Conservation (phyloP, 2,797 vertebrate genomes). For the Streptopelia turtur region DNA sequence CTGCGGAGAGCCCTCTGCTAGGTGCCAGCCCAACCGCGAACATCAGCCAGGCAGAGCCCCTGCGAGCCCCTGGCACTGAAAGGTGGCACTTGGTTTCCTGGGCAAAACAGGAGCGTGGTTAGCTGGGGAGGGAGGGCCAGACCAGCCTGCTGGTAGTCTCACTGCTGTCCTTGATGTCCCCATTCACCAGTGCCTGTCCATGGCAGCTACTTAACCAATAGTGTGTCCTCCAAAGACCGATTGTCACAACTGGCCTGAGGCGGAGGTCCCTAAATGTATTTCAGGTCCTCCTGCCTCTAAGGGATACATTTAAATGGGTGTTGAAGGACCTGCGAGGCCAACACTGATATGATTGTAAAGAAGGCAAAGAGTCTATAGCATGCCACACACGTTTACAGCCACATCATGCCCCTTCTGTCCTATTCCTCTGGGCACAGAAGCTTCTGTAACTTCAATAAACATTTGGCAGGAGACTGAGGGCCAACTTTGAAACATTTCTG, state of each 20-base stretch:
- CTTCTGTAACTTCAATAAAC: not conserved
- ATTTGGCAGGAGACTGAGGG: not conserved
- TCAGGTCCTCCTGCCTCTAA: not conserved
- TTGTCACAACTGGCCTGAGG: not conserved
- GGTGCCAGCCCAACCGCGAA: conserved; percentile 57
- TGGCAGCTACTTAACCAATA: not conserved
- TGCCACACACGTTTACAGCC: not conserved
- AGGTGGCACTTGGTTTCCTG: conserved; percentile 75
- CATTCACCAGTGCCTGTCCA: not conserved
- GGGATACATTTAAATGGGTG: not conserved
- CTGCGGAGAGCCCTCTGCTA: conserved; percentile 42
- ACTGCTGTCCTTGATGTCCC: not conserved
- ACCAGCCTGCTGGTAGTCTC: not conserved
- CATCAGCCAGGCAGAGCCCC: conserved; percentile 78
- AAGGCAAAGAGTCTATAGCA: not conserved
- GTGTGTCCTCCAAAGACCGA: not conserved
- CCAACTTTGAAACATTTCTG: not conserved
- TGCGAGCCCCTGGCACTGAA: conserved; percentile 81
- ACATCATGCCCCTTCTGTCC: not conserved
- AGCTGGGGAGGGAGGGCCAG: not conserved
- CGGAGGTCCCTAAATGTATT: rapidly evolving
- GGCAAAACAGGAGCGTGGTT: not conserved
- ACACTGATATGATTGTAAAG: not conserved
- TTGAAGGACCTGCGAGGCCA: not conserved
- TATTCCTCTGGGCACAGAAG: not conserved